Evolutionary conservation across 2,888 invertebrate genomes (phyloP), one percentile per base, ranked within the genome.

Genomic region (Dascillus cervinus): DNA sequence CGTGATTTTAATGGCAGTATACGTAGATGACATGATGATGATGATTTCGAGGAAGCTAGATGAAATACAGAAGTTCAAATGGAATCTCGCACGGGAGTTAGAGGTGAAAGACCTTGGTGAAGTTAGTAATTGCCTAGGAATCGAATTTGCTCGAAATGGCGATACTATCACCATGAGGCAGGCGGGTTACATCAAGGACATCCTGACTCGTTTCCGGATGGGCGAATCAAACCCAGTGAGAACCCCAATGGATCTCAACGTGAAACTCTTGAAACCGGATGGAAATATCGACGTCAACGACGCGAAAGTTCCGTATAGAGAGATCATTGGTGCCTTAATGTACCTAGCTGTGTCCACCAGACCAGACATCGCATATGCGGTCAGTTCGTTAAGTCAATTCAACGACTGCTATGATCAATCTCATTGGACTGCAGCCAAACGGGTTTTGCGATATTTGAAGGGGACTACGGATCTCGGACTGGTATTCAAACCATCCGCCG

Each of bases 21-120:
- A 39, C 32, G 46, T 47, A 4, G 44, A 47, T 29, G 47, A 47
- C 14, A n/a, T n/a, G n/a, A 25, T 47, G 13, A 11, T 47, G 9
- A 22, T 47, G n/a, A 21, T 43, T 6, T 25, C 34, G 9, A 39
- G 29, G 22, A 23, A 37, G 11, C 22, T 11, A 6, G 20, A 31
- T 6, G 20, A 24, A 12, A 34, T 24, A 14, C 6, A 13, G 4
- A 10, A n/a, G 2, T 13, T 35, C 13, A 32, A 35, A 21, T 6
- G 11, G 5, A 11, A 26, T 13, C 22, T 35, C 12, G 3, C n/a
- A 14, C 25, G n/a, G 9, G 22, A 11, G 11, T 35, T 25, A n/a
- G 34, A 39, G 28, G 21, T 31, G 13, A 27, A 24, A 28, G 28
- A 29, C n/a, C 32, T 40, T 11, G 37, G 32, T 6, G 22, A 32